Percentiles rank a stretch among this genome's conserved stretches.
These are phyloP conservation scores for Dysmachus trigonus DNA, from an alignment of 2,888 invertebrate species.

Conservation along the genomic window DNA sequence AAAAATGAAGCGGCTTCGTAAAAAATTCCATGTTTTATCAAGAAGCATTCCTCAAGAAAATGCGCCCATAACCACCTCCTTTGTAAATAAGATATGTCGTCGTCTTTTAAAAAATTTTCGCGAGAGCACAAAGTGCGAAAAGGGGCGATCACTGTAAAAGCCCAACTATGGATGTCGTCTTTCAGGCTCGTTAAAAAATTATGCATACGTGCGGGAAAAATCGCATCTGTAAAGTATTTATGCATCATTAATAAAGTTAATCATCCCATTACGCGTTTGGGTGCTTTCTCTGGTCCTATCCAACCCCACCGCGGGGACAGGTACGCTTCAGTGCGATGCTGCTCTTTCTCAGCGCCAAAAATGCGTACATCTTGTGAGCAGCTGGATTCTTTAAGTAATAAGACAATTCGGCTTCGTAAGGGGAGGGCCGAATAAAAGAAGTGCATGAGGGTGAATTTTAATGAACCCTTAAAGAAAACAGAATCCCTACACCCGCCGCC, in stretches of 20 bases:
- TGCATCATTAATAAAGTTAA: constrained; percentile 39
- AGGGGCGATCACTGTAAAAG: background rate
- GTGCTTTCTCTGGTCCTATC: background rate
- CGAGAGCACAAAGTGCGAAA: background rate
- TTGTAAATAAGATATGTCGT: background rate
- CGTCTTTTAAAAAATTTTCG: background rate
- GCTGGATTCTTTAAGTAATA: constrained; percentile 33
- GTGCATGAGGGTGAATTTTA: constrained; percentile 49
- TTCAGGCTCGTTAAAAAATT: background rate
- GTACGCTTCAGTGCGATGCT: background rate
- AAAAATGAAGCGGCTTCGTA: background rate
- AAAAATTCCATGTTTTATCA: background rate
- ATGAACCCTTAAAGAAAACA: constrained; percentile 49
- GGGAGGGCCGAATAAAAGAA: constrained; percentile 28
- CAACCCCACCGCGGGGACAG: background rate
- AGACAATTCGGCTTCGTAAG: constrained; percentile 1
- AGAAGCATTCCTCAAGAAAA: background rate
- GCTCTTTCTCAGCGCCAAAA: background rate
- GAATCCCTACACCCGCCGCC: constrained; percentile 41
- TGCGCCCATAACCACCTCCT: background rate
- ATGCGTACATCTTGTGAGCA: background rate
- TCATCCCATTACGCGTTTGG: constrained; percentile 21
- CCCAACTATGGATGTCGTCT: background rate
- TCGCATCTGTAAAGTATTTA: constrained; percentile 27
- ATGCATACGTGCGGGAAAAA: constrained; percentile 28